A percentile compares a stretch with the other conserved stretches of the same genome.
Evolutionary conservation across 2,888 invertebrate species (phyloP).

Genomic region (Ophioninae sp.): DNA sequence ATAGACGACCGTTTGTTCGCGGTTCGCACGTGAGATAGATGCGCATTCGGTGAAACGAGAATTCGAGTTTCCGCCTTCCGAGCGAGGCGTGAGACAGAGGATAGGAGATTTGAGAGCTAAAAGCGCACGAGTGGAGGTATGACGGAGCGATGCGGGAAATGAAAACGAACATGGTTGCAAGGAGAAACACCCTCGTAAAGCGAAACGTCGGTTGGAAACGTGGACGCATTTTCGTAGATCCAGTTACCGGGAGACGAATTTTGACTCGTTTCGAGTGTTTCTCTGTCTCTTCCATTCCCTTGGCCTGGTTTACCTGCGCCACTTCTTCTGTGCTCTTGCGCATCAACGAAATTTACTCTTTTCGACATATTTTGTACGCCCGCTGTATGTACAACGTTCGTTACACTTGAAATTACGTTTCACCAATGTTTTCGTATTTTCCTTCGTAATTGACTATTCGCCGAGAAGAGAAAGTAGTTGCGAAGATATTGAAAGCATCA

Average conservation of each 20-base stretch:
- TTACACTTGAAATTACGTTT: conserved; percentile 47
- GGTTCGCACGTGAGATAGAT: conserved; percentile 67
- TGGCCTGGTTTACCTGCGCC: conserved; percentile 37
- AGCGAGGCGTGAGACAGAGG: conserved; percentile 47
- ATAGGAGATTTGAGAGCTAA: conserved; percentile 51
- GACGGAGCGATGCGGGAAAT: conserved; percentile 44
- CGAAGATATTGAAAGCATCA: background rate
- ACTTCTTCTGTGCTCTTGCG: conserved; percentile 51
- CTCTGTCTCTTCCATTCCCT: conserved; percentile 49
- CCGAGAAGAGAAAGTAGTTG: conserved; percentile 15
- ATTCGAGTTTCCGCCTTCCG: conserved; percentile 48
- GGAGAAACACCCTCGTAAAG: conserved; percentile 65
- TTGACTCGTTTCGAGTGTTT: conserved; percentile 64
- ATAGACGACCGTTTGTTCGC: conserved; percentile 68
- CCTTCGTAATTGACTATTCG: conserved; percentile 39
- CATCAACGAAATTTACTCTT: conserved; percentile 48
- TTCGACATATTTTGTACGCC: conserved; percentile 40
- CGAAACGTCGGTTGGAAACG: conserved; percentile 63
- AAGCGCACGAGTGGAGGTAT: conserved; percentile 55
- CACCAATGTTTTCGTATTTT: conserved; percentile 29
- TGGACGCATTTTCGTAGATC: conserved; percentile 68
- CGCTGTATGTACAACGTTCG: conserved; percentile 38
- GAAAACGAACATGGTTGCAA: conserved; percentile 64
- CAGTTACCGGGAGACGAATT: conserved; percentile 68
- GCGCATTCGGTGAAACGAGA: conserved; percentile 59